Conservation (phyloP, 2,797 vertebrate species). For the Tokudaia muenninki region DNA sequence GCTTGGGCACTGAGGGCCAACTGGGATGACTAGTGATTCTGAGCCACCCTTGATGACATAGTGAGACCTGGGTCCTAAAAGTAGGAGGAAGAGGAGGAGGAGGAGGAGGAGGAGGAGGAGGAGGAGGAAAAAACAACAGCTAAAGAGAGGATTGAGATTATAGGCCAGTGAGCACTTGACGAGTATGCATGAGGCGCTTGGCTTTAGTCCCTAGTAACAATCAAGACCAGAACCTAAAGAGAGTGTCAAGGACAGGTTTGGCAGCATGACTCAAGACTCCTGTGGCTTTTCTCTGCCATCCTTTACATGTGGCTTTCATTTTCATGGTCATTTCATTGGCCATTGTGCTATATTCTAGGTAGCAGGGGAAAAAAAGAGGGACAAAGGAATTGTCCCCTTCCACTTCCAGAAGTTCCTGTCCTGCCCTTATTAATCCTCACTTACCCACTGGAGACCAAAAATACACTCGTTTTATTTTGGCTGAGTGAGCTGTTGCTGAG, state of each 20-base stretch:
- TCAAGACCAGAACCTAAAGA: neutral
- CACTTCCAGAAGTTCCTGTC: neutral
- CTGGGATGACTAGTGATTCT: neutral
- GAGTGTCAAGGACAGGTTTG: neutral
- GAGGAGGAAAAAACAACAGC: neutral
- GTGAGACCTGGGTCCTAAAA: neutral
- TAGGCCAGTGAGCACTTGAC: neutral
- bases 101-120: neutral
- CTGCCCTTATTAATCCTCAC: neutral
- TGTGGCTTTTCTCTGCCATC: neutral
- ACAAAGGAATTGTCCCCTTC: neutral
- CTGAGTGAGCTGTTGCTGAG: neutral
- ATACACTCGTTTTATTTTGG: neutral
- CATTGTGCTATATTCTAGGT: neutral
- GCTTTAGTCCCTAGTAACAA: neutral
- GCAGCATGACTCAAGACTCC: neutral
- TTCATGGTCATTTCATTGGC: slow-evolving; percentile 2
- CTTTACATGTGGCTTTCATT: slow-evolving; percentile 36
- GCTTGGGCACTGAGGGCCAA: neutral
- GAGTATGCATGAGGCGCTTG: neutral
- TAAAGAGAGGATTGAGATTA: neutral
- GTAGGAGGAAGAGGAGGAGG: neutral
- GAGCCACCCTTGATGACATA: neutral
- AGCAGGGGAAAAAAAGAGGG: neutral
- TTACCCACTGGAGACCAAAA: slow-evolving; percentile 14